These are phyloP conservation scores for Piliocolobus tephrosceles DNA, from an alignment of 2,113 vertebrate genomes.

Conservation along the genomic window DNA sequence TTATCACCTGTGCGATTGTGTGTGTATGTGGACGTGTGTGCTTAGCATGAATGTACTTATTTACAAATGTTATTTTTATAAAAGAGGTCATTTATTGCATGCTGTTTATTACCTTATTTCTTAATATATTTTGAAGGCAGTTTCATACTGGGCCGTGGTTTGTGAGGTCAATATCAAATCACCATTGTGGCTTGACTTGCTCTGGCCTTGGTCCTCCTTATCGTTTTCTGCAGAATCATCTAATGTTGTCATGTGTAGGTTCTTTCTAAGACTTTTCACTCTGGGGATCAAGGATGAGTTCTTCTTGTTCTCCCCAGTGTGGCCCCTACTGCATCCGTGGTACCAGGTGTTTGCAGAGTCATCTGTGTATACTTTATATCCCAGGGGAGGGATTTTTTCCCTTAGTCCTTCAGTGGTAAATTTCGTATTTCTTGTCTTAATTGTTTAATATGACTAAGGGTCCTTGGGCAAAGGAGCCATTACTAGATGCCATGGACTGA, in stretches of 20 bases:
- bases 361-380: background rate
- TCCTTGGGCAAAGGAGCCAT: background rate
- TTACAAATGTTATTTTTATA: background rate
- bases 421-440: background rate
- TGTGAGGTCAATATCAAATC: background rate
- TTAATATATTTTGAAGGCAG: background rate
- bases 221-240: background rate
- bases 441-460: background rate
- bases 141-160: background rate
- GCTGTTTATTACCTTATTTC: background rate
- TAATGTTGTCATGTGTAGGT: background rate
- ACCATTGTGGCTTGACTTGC: background rate
- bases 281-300: background rate
- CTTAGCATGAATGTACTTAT: background rate
- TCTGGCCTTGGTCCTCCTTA: background rate
- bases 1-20: background rate
- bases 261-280: background rate
- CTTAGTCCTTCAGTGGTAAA: background rate
- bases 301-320: background rate
- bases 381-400: background rate
- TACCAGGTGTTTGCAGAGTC: background rate
- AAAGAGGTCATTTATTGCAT: background rate
- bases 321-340: background rate
- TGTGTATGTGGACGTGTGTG: background rate
- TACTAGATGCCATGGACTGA: background rate